Evolutionary conservation across 1,140 invertebrate species (phyloP).

Genomic region (Temnothorax nylanderi): DNA sequence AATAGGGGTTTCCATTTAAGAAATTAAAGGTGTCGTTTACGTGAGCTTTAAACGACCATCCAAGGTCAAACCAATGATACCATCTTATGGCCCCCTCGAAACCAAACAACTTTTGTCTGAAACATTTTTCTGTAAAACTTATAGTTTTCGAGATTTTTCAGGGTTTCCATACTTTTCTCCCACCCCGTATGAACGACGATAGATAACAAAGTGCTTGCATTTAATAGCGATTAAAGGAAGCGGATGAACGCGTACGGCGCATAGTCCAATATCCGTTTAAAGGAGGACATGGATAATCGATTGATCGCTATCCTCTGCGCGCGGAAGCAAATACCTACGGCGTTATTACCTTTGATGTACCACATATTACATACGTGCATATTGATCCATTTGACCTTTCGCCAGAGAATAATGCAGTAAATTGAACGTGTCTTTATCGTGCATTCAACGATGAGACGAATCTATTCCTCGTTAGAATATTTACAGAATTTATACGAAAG

Average conservation of each 20-base stretch:
- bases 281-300: constrained; percentile 67
- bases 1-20: too few species aligned
- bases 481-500: constrained; percentile 50
- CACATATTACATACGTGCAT: constrained; percentile 49
- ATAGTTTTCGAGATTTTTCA: too few species aligned
- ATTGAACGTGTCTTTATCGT: constrained; percentile 51
- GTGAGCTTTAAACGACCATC: too few species aligned
- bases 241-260: constrained; percentile 6
- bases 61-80: too few species aligned
- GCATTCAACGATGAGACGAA: constrained; percentile 30
- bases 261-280: constrained; percentile 68
- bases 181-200: constrained; percentile 19
- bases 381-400: constrained; percentile 59
- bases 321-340: constrained; percentile 60
- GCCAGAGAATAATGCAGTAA: constrained; percentile 37
- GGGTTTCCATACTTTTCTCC: too few species aligned
- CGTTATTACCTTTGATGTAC: constrained; percentile 70
- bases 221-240: constrained; percentile 49
- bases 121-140: too few species aligned
- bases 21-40: too few species aligned
- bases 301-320: constrained; percentile 45
- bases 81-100: too few species aligned
- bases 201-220: constrained; percentile 47
- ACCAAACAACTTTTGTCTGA: too few species aligned
- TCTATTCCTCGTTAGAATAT: constrained; percentile 61